phyloP scores from a whole-genome alignment of 2,888 invertebrate genomes.

The Polia nebulosa region DNA sequence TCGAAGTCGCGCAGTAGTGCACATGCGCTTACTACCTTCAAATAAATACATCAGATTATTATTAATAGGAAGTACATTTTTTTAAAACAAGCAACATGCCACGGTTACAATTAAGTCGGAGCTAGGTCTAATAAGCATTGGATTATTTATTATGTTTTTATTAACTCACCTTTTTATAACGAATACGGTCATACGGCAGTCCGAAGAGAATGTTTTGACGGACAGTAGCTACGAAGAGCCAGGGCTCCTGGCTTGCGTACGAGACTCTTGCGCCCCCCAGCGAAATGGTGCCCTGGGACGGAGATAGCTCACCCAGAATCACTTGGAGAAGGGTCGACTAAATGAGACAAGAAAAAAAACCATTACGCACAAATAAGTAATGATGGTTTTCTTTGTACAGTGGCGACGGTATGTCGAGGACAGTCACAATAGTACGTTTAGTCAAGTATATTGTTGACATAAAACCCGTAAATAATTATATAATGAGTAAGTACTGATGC shows the following conservation, averaged over 20 bases:
- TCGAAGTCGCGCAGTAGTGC: constrained; percentile 93
- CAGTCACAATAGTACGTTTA: constrained; percentile 13
- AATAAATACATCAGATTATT: constrained; percentile 44
- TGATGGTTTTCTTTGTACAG: background rate
- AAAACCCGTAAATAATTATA: constrained; percentile 15
- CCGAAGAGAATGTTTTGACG: constrained; percentile 96
- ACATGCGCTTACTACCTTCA: constrained; percentile 91
- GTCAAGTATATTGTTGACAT: constrained; percentile 12
- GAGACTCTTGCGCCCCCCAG: constrained; percentile 92
- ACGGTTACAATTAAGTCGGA: background rate
- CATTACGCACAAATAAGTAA: constrained; percentile 1
- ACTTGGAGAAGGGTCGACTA: constrained; percentile 93
- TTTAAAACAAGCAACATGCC: background rate
- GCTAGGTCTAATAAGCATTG: too few species aligned
- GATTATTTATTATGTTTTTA: background rate
- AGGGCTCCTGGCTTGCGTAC: constrained; percentile 95
- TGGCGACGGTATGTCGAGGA: constrained; percentile 3
- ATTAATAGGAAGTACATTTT: background rate
- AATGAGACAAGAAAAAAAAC: constrained; percentile 25
- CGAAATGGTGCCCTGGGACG: constrained; percentile 91
- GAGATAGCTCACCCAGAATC: constrained; percentile 93
- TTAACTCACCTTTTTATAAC: constrained; percentile 85
- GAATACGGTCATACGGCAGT: constrained; percentile 89
- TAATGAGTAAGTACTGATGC: background rate
- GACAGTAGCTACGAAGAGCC: constrained; percentile 94